Evolutionary conservation across 1,140 invertebrate genomes (phyloP), one percentile per base, ranked within the genome.

Genomic region (Aphaenogaster floridana): DNA sequence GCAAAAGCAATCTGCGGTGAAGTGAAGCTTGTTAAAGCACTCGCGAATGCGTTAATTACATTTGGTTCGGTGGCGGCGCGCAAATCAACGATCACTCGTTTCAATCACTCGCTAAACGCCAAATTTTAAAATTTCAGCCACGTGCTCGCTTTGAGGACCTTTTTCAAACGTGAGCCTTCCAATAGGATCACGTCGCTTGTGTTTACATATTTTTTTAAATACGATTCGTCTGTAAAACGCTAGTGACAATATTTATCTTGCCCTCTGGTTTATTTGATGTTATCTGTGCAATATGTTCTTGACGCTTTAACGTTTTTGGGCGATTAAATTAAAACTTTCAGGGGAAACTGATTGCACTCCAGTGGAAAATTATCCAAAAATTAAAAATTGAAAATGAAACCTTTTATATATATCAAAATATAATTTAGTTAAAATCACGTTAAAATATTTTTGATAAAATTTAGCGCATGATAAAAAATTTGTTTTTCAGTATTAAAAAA

Each of bases 71-170:
- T 9, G 28, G n/a, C 45, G 11, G 17, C 34, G 13, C 34, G 34
- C 34, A 54, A 77, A 85, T 77, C 80, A 81, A 48, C 45, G 57
- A 61, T 84, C 54, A 42, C 28, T 85, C 57, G 48, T 85, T 79
- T 79, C 34, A 66, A 77, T 85, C 36, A 48, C 39, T 71, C 42
- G 17, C n/a, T 63, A 68, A 84, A 84, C 50, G 39, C 45, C 36
- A 39, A 61, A 63, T 76, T 61, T 48, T 72, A 11, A 76, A 74
- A 63, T 50, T 61, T 15, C 17, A 36, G 1, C n/a, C 78, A 57
- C 48, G 63, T 66, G 15, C n/a, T 36, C 48, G 11, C 17, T 64
- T 45, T 50, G 34, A 34, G 36, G 21, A 15, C 3, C 15, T 8
- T 42, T 45, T 83, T 74, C 28, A 7, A 76, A 59, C 7, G 42